Evolutionary conservation across 1,140 invertebrate species (phyloP).

Genomic region (Rhagoletis pomonella): DNA sequence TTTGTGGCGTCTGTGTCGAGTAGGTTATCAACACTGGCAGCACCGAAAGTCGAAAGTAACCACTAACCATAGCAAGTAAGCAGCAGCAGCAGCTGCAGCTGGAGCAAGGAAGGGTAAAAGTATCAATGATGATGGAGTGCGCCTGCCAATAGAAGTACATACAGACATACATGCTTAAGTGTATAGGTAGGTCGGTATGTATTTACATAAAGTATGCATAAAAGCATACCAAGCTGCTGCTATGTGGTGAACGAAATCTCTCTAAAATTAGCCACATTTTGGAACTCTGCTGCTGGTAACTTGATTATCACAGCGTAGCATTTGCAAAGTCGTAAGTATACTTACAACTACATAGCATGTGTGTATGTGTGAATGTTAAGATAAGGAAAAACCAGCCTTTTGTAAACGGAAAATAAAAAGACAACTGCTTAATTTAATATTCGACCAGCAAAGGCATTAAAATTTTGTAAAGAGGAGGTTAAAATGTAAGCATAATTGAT

Average conservation of each 20-base stretch:
- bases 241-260: neutral
- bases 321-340: no score
- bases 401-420: no score
- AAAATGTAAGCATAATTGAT: no score
- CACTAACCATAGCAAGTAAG: neutral
- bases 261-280: conserved; percentile 36
- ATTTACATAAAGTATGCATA: neutral
- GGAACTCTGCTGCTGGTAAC: neutral
- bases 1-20: conserved; percentile 63
- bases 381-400: no score
- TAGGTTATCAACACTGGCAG: conserved; percentile 44
- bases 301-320: neutral
- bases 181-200: no score
- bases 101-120: neutral
- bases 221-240: neutral
- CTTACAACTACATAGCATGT: no score
- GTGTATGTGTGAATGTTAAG: no score
- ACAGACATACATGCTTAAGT: no score
- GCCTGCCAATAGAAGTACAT: neutral
- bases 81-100: no score
- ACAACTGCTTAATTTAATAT: no score
- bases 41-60: neutral
- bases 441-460: no score
- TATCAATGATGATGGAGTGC: conserved; percentile 7
- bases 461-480: no score